Evolutionary conservation across 2,797 vertebrate genomes (phyloP).

Genomic region (Spatula clypeata): DNA sequence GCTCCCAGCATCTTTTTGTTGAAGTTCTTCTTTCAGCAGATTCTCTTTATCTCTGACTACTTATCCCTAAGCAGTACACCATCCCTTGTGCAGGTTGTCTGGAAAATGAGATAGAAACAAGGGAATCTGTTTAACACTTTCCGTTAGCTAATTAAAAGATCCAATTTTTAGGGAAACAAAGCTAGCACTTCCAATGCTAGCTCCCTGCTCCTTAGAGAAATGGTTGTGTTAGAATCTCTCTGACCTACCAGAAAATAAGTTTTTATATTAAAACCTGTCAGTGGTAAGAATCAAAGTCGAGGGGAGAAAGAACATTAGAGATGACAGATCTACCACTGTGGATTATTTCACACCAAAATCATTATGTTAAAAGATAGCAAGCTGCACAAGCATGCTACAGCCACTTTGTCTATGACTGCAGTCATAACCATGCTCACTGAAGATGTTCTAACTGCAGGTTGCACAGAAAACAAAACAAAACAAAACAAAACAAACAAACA

Average conservation of each 20-base stretch:
- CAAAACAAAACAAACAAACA: neutral
- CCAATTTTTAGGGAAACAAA: fast-evolving
- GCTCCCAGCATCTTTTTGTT: neutral
- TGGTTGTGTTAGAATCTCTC: neutral
- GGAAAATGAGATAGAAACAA: neutral
- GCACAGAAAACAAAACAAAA: neutral
- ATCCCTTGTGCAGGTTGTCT: neutral
- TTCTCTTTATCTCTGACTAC: neutral
- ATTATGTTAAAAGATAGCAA: neutral
- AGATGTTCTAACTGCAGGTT: neutral
- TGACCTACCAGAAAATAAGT: neutral
- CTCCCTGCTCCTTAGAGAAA: neutral
- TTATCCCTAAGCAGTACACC: neutral
- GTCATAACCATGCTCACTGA: neutral
- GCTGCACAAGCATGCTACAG: neutral
- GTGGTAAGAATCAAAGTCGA: neutral
- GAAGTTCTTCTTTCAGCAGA: neutral
- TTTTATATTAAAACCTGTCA: neutral
- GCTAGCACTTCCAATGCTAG: neutral
- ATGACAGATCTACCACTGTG: neutral
- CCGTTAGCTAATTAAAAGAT: neutral
- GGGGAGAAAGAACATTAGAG: neutral
- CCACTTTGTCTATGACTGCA: neutral
- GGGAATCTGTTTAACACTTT: neutral
- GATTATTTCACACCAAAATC: neutral